Evolutionary conservation across 2,113 vertebrate genomes (phyloP), one percentile per base, ranked within the genome.

Genomic region (Cichladusa arquata): DNA sequence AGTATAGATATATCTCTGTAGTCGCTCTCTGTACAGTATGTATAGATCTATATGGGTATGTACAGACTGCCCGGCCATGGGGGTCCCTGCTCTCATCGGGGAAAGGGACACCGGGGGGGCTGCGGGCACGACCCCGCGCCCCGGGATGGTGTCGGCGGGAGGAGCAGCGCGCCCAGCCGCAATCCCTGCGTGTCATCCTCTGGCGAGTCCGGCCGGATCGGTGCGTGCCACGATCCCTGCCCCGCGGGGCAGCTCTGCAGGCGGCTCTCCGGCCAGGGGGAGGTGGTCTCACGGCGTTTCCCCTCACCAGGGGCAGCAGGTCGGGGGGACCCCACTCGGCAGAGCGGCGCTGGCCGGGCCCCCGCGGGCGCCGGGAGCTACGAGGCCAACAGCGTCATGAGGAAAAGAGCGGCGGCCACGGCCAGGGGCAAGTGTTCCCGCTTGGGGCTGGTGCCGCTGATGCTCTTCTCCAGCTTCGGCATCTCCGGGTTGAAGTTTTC

Each of bases 391-490:
- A 99, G 98, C 1, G 98, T 96, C 96, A 98, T 98, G 91, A 99
- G 98, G 94, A 99, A 98, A 95, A 99, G 98, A 56, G 98, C 98
- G 25, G 98, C 96, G 12, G 98, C 98, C 97, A 99, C 97, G 15
- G 99, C 99, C 96, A 99, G 93, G 70, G 99, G 98, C 93, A 99
- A 98, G 67, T 99, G 99, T 97, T 99, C 98, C 96, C 98, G 96
- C 97, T 99, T 99, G 29, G 99, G 99, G 94, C 99, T 99, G 97
- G 98, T 99, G 64, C 99, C 99, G 7, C 99, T 99, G 95, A 99
- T 98, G 67, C 99, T 99, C 97, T 99, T 99, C 98, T 99, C 99
- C 97, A 99, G 97, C 84, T 99, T 99, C 76, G 99, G 99, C 93
- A 99, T 97, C 94, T 99, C 98, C 0, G 98, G 98, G 95, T 99